Evolutionary conservation across 2,888 invertebrate genomes (phyloP).

Genomic region (Eristalinus sepulchralis): DNA sequence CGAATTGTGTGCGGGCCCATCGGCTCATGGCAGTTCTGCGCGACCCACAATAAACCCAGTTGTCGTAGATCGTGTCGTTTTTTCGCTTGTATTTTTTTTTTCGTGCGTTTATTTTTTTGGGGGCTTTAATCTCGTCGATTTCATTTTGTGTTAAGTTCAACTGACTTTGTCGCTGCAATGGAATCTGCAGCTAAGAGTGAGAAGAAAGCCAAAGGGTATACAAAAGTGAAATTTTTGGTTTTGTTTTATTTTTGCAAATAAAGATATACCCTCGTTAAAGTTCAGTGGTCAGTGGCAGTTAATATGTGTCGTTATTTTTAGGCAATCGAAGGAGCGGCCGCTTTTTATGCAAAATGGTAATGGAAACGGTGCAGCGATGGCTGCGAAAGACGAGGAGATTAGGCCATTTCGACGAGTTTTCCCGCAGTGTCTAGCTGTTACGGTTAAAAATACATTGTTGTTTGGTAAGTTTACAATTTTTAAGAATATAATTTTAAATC

Average conservation of each 20-base stretch:
- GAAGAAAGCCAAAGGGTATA: constrained; percentile 52
- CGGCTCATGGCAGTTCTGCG: constrained; percentile 24
- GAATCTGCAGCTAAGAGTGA: constrained; percentile 40
- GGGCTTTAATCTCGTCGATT: not conserved
- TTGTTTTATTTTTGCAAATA: not conserved
- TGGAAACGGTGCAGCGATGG: constrained; percentile 62
- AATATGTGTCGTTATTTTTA: constrained; percentile 55
- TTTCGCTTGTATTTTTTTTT: constrained; percentile 15
- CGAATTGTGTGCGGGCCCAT: constrained; percentile 37
- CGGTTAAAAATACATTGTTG: constrained; percentile 89
- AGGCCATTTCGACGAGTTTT: constrained; percentile 83
- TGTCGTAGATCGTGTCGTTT: constrained; percentile 14
- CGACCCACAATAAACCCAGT: constrained; percentile 30
- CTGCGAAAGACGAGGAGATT: constrained; percentile 75
- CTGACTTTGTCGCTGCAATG: constrained; percentile 38
- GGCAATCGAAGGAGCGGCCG: constrained; percentile 77
- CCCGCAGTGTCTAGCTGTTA: constrained; percentile 89
- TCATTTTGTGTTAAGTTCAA: not conserved
- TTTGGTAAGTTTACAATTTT: constrained; percentile 82
- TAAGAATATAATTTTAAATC: too few species aligned
- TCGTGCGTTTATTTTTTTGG: constrained; percentile 13
- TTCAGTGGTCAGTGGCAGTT: not conserved
- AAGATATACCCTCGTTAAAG: not conserved
- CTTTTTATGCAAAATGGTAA: constrained; percentile 78
- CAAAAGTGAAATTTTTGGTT: not conserved